phyloP scores from a whole-genome alignment of 2,888 invertebrate species.

The Anticlea derivata region DNA sequence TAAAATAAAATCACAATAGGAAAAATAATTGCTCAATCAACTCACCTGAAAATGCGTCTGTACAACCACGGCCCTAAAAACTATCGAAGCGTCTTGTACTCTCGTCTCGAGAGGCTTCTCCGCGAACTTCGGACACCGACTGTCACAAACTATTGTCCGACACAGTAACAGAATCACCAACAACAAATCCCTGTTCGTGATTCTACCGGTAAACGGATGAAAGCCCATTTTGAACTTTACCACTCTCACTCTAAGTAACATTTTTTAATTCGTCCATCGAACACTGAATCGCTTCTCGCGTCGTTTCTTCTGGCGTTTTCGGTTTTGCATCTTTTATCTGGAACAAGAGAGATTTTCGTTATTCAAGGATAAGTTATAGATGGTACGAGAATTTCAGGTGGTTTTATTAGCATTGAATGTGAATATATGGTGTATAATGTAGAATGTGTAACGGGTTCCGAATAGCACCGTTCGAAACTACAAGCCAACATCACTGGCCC shows the following conservation, averaged over 20 bases:
- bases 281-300: slow-evolving; percentile 59
- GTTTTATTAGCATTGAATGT: slow-evolving; percentile 6
- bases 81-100: slow-evolving; percentile 80
- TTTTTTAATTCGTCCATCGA: slow-evolving; percentile 62
- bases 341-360: slow-evolving; percentile 53
- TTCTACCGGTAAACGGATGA: slow-evolving; percentile 55
- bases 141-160: slow-evolving; percentile 78
- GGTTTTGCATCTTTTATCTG: slow-evolving; percentile 74
- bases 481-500: too few species aligned
- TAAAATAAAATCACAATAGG: too few species aligned
- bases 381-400: slow-evolving; percentile 6
- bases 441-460: too few species aligned
- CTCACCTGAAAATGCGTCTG: slow-evolving; percentile 75
- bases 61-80: slow-evolving; percentile 79
- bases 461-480: too few species aligned
- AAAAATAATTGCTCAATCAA: too few species aligned
- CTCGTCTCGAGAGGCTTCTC: slow-evolving; percentile 79
- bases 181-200: slow-evolving; percentile 63
- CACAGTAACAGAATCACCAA: slow-evolving; percentile 70
- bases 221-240: slow-evolving; percentile 61
- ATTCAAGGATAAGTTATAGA: slow-evolving; percentile 17
- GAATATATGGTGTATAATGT: slow-evolving; percentile 11
- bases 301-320: slow-evolving; percentile 71
- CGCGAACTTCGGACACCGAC: slow-evolving; percentile 79
- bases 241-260: slow-evolving; percentile 51